phyloP scores from a whole-genome alignment of 2,888 invertebrate species.

The Pristionchus maxplancki region DNA sequence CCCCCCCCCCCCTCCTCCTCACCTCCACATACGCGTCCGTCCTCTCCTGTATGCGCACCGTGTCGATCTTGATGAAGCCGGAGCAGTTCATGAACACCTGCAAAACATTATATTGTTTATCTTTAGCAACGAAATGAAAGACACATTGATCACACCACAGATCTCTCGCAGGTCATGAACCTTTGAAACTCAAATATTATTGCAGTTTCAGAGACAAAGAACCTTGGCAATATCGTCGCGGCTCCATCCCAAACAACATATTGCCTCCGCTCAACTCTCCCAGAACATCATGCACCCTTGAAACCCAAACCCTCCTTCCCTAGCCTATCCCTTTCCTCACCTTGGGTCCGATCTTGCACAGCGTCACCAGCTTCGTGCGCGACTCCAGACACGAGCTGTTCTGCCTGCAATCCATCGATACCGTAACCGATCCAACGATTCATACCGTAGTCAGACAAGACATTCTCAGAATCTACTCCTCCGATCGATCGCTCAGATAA shows the following conservation, averaged over 20 bases:
- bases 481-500: no score
- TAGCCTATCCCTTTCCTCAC: neutral
- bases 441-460: no score
- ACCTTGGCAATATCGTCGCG: no score
- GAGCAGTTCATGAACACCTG: slow-evolving; percentile 96
- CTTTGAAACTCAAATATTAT: neutral
- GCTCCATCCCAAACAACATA: no score
- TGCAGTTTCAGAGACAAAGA: no score
- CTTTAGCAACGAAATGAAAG: neutral
- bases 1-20: neutral
- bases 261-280: no score
- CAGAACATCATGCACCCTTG: neutral
- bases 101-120: neutral
- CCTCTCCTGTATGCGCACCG: slow-evolving; percentile 83
- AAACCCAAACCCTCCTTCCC: neutral
- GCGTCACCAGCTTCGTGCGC: slow-evolving; percentile 91
- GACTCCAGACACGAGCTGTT: slow-evolving; percentile 71
- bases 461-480: no score
- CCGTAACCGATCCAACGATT: neutral
- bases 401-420: slow-evolving; percentile 56
- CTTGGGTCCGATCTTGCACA: slow-evolving; percentile 97
- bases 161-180: neutral
- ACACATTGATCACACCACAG: neutral
- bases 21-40: slow-evolving; percentile 81
- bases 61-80: slow-evolving; percentile 98